Conservation (phyloP, 1,140 invertebrate species). For the Atta cephalotes region DNA sequence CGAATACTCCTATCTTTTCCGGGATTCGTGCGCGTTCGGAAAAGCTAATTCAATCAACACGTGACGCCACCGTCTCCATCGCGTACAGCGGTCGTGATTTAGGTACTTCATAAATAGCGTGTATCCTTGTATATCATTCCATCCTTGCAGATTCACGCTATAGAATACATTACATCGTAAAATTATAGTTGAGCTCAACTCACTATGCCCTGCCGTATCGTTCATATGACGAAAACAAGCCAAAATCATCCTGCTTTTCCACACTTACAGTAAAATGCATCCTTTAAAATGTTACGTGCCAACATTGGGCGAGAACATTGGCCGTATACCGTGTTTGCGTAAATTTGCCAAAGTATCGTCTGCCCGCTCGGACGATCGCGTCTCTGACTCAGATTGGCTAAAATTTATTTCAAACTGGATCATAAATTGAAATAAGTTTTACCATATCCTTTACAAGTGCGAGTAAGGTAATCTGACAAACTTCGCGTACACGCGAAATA, state of each 20-base stretch:
- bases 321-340: neutral
- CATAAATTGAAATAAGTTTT: conserved; percentile 86
- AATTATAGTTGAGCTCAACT: conserved; percentile 68
- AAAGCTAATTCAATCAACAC: conserved; percentile 56
- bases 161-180: conserved; percentile 63
- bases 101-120: conserved; percentile 65
- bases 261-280: neutral
- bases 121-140: neutral
- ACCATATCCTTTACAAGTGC: conserved; percentile 71
- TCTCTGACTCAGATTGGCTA: conserved; percentile 75
- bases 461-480: conserved; percentile 54
- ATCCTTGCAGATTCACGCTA: conserved; percentile 14
- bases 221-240: conserved; percentile 62
- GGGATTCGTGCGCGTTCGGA: conserved; percentile 1
- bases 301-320: neutral
- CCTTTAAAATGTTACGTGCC: neutral
- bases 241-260: conserved; percentile 50
- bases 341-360: conserved; percentile 54
- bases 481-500: conserved; percentile 30
- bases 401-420: conserved; percentile 86
- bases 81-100: conserved; percentile 61
- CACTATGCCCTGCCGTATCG: conserved; percentile 73
- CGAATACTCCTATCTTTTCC: neutral
- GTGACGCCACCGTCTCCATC: conserved; percentile 42
- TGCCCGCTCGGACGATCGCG: conserved; percentile 11